Evolutionary conservation across 2,888 invertebrate genomes (phyloP), one percentile per base, ranked within the genome.

Genomic region (Drosophila antonietae): DNA sequence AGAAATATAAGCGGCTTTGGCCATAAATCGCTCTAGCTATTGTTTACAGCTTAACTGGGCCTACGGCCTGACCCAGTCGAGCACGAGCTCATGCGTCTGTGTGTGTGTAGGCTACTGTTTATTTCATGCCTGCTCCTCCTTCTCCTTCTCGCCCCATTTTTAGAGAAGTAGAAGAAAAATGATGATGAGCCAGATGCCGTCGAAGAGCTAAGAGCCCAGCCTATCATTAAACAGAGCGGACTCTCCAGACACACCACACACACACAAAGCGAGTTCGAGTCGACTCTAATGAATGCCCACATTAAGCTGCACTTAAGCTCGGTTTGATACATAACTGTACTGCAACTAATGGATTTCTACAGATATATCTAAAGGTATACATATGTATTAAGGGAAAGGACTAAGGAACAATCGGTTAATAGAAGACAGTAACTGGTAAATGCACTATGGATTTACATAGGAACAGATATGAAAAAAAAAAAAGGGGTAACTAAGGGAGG

Each of bases 221-320:
- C 76, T 80, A 78, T 80, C 78, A 78, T 78, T 78, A 78, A 74
- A 39, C 63, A 35, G 44, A 61, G 56, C 60, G 44, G 49, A 18
- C 55, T 52, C 63, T 2, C 12, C 37, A 37, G 2, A 10, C 53
- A 39, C 35, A 53, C 52, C 15, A 35, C 9, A 44, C 44, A 15
- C 2, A 39, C 15, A 39, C 39, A 7, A 15, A 28, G 6, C 28
- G 28, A 28, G 28, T 2, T 31, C 31, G n/a, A 20, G 35, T 63
- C 44, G 64, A n/a, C 39, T 41, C 53, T 79, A 82, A 76, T 82
- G 80, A 75, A 80, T 70, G 76, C 73, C 64, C 73, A 79, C 80
- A 79, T 79, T 80, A 75, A 79, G 80, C 82, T 70, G 80, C 70
- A 82, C 82, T 80, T 80, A 82, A 81, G 80, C 59, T 55, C 62